Evolutionary conservation across 2,113 vertebrate species (phyloP).

Genomic region (Aphyosemion australe): DNA sequence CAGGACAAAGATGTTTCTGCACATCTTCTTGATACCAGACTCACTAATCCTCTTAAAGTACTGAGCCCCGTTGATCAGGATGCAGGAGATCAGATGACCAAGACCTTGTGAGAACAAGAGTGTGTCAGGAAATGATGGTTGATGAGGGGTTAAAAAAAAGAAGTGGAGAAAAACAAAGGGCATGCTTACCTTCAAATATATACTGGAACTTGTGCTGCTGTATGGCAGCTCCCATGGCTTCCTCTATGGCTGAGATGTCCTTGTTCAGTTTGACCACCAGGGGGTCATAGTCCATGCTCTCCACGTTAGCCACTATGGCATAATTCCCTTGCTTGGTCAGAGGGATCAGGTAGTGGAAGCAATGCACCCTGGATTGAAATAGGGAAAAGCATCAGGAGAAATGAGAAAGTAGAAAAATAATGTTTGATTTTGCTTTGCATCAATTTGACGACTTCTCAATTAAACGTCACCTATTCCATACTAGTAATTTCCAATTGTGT

Average conservation of each 20-base stretch:
- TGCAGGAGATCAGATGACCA: constrained; percentile 97
- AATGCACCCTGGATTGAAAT: constrained; percentile 86
- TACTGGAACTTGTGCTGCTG: constrained; percentile 99
- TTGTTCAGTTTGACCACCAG: constrained; percentile 97
- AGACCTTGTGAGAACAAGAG: constrained; percentile 79
- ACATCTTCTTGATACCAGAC: constrained; percentile 99
- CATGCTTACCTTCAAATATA: constrained; percentile 92
- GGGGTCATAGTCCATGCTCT: constrained; percentile 99
- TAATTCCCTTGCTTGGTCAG: constrained; percentile 97
- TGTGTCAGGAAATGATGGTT: neutral
- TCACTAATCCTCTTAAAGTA: constrained; percentile 99
- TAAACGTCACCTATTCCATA: neutral
- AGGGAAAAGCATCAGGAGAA: neutral
- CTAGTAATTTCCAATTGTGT: neutral
- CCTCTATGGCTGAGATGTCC: constrained; percentile 96
- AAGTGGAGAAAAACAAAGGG: no score
- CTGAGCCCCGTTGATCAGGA: constrained; percentile 97
- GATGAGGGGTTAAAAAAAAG: neutral
- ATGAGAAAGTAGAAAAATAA: constrained; percentile 1
- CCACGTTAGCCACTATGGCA: constrained; percentile 96
- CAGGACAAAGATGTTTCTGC: constrained; percentile 97
- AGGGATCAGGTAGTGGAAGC: constrained; percentile 97
- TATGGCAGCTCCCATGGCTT: constrained; percentile 92
- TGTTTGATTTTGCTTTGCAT: neutral
- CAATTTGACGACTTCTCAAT: neutral